Evolutionary conservation across 1,140 invertebrate species (phyloP).

Genomic region (Drosophila jambulina): DNA sequence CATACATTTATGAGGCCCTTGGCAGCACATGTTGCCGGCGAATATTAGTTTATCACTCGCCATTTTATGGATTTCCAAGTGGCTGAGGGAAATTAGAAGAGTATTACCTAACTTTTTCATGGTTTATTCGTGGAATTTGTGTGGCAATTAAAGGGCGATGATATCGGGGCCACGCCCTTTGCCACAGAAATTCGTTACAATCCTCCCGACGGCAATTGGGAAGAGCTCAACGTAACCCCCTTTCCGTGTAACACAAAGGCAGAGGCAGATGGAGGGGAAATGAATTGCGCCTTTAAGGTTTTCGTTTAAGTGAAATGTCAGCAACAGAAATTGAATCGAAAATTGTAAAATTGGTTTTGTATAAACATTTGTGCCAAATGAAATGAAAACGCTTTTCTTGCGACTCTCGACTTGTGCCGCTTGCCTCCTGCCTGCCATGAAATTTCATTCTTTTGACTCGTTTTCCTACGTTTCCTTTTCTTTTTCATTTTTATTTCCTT

Average conservation of each 20-base stretch:
- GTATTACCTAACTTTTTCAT: slow-evolving; percentile 41
- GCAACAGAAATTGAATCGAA: slow-evolving; percentile 83
- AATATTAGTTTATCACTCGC: slow-evolving; percentile 75
- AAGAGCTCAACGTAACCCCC: slow-evolving; percentile 1
- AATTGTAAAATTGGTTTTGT: slow-evolving; percentile 84
- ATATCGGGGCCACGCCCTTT: slow-evolving; percentile 12
- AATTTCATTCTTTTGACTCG: slow-evolving; percentile 45
- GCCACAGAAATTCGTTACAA: slow-evolving; percentile 11
- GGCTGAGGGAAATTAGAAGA: slow-evolving; percentile 41
- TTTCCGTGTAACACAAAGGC: slow-evolving; percentile 19
- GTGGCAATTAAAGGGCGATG: slow-evolving; percentile 14
- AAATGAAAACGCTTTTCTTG: slow-evolving; percentile 82
- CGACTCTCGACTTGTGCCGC: slow-evolving; percentile 28
- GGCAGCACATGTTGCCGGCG: slow-evolving; percentile 34
- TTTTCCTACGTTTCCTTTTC: slow-evolving; percentile 11
- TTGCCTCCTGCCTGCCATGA: slow-evolving; percentile 41
- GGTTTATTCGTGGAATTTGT: slow-evolving; percentile 20
- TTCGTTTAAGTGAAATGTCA: slow-evolving; percentile 84
- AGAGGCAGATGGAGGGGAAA: slow-evolving; percentile 31
- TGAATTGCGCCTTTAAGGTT: slow-evolving; percentile 83
- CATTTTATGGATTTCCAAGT: slow-evolving; percentile 67
- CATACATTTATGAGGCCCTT: slow-evolving; percentile 55
- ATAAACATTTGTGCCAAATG: slow-evolving; percentile 82
- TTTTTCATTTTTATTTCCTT: slow-evolving; percentile 5
- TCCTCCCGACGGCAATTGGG: not conserved